phyloP scores from a whole-genome alignment of 2,888 invertebrate genomes.

The Nowickia ferox region DNA sequence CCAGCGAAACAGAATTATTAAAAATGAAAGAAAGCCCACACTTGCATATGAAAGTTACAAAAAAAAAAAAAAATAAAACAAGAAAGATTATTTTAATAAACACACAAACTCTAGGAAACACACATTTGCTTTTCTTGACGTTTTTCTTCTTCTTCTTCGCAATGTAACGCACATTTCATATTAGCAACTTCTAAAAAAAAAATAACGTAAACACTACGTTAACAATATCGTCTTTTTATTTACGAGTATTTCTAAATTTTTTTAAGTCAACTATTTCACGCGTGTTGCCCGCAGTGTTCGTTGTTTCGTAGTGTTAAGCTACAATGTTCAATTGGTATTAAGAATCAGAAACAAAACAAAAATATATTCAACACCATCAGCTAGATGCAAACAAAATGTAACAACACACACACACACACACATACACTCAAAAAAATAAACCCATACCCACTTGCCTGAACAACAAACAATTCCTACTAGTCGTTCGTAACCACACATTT shows the following conservation, averaged over 20 bases:
- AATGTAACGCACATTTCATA: conserved; percentile 29
- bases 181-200: conserved; percentile 7
- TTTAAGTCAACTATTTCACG: conserved; percentile 10
- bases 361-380: conserved; percentile 59
- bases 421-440: background rate
- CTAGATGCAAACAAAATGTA: conserved; percentile 50
- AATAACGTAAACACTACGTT: conserved; percentile 25
- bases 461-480: no score
- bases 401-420: conserved; percentile 30
- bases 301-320: conserved; percentile 65
- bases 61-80: background rate
- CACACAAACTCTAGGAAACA: conserved; percentile 20
- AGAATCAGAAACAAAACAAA: conserved; percentile 65
- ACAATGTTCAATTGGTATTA: conserved; percentile 70
- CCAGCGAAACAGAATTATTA: conserved; percentile 42
- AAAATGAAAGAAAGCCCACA: conserved; percentile 66
- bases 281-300: conserved; percentile 45
- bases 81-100: no score
- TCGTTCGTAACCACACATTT: background rate
- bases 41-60: conserved; percentile 64
- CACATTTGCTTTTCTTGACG: background rate
- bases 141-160: background rate
- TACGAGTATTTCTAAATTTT: background rate
- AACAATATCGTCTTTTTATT: conserved; percentile 22
- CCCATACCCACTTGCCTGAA: background rate